Evolutionary conservation across 2,888 invertebrate genomes (phyloP).

Genomic region (Ectemnius cavifrons): DNA sequence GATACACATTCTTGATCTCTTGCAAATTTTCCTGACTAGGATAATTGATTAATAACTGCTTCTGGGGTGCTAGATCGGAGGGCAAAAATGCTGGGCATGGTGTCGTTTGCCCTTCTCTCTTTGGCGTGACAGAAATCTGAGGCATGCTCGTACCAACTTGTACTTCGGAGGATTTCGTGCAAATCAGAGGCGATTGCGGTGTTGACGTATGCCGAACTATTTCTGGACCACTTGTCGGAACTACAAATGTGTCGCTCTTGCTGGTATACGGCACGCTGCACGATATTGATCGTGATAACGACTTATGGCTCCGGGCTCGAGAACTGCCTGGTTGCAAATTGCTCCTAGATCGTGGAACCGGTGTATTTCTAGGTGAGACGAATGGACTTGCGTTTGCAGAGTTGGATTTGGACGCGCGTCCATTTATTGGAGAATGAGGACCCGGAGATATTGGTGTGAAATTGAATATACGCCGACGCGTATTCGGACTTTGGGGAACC

Average conservation of each 20-base stretch:
- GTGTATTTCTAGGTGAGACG: slow-evolving; percentile 89
- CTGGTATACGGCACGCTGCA: slow-evolving; percentile 71
- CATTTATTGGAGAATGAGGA: slow-evolving; percentile 83
- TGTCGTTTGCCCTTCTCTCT: slow-evolving; percentile 50
- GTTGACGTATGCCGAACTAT: slow-evolving; percentile 55
- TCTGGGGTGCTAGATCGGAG: slow-evolving; percentile 68
- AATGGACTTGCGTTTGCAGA: slow-evolving; percentile 89
- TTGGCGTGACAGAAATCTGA: slow-evolving; percentile 50
- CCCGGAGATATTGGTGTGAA: slow-evolving; percentile 92
- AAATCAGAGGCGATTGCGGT: slow-evolving; percentile 64
- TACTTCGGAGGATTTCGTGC: slow-evolving; percentile 66
- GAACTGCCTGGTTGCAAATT: slow-evolving; percentile 79
- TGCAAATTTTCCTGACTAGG: slow-evolving; percentile 75
- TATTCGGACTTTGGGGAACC: slow-evolving; percentile 87
- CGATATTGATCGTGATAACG: slow-evolving; percentile 73
- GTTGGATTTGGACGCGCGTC: slow-evolving; percentile 81
- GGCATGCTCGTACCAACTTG: slow-evolving; percentile 57
- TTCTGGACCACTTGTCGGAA: slow-evolving; percentile 71
- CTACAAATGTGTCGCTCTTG: slow-evolving; percentile 72
- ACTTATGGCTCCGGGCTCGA: slow-evolving; percentile 67
- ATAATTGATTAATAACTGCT: slow-evolving; percentile 74
- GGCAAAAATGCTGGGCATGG: slow-evolving; percentile 59
- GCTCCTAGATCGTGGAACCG: slow-evolving; percentile 84
- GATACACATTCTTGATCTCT: slow-evolving; percentile 69
- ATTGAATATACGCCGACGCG: slow-evolving; percentile 88